A percentile compares a stretch with the other conserved stretches of the same genome.
These are phyloP conservation scores for Melopsittacus undulatus DNA, from an alignment of 2,797 vertebrate species.

Conservation along the genomic window DNA sequence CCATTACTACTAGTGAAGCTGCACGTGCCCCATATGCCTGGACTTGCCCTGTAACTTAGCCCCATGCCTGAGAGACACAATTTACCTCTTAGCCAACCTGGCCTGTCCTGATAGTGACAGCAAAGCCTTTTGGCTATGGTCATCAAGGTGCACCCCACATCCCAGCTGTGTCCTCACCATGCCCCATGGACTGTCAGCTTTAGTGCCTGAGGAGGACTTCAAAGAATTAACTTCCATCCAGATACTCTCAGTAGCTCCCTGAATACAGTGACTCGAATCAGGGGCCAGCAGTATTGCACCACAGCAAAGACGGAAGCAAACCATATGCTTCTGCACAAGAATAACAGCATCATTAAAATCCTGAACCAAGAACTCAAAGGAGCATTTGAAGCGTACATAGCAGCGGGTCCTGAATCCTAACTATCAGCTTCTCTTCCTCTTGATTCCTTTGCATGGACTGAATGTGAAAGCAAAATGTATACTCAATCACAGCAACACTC, in stretches of 20 bases:
- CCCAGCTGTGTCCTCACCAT: neutral
- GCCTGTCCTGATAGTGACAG: neutral
- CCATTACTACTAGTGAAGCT: neutral
- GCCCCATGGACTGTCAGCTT: neutral
- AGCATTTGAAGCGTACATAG: slow-evolving; percentile 52
- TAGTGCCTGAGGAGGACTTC: neutral
- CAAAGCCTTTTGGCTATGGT: neutral
- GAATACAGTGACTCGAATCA: neutral
- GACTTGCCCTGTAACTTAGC: neutral
- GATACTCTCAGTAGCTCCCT: neutral
- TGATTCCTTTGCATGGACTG: neutral
- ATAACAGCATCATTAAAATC: slow-evolving; percentile 65
- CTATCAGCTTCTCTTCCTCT: slow-evolving; percentile 12
- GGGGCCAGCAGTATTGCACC: neutral
- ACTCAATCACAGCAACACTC: neutral
- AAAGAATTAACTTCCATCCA: slow-evolving; percentile 27
- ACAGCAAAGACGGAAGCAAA: slow-evolving; percentile 10
- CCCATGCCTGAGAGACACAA: neutral
- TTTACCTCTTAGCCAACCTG: neutral
- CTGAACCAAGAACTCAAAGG: slow-evolving; percentile 60
- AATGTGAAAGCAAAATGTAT: neutral
- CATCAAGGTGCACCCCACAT: rapidly evolving
- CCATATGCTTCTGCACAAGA: slow-evolving; percentile 51
- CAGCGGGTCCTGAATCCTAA: slow-evolving; percentile 13
- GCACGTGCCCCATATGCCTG: neutral